Base-by-base conservation (phyloP, 2,797 vertebrate species). In the Lacerta agilis region DNA sequence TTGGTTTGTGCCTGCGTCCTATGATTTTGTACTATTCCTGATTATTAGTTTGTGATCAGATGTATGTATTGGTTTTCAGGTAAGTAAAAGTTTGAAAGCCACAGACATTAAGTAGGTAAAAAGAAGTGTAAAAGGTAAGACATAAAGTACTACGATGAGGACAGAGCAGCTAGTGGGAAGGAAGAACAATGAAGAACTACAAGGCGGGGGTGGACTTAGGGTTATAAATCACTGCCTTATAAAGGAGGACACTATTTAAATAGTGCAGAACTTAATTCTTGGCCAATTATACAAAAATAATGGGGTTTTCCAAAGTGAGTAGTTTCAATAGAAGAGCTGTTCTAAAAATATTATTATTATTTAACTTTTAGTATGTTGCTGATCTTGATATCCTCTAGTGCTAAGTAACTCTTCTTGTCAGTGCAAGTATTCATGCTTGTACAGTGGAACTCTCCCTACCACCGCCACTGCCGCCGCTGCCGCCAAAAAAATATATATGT, bases 61-160 rank as follows among this genome's bases (percentile, higher is more conserved):
- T 77, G 13, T 88, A 85, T 88, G 17, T 38, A 58, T 89, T 38
- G 81, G 17, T 92, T 92, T 89, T 72, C 72, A 82, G 94, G 92
- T 92, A 92, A 93, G 91, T 94, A 89, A 88, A 87, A 83, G 72
- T 38, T 80, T 88, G 75, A 87, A 88, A 69, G 67, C 61, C 61
- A 23, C 61, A 64, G 61, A 64, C 20, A 64, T 18, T 64, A 64
- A 64, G 49, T 55, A 55, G 49, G 49, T 55, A 55, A 55, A 55
- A 55, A 55, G 49, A 55, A 15, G 49, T 55, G 49, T 55, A 55
- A 15, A 15, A 55, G 49, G 49, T 55, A 55, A 55, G 49, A 55
- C 49, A 55, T 15, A 55, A 55, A 55, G 49, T 4, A 55, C 49
- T 23, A 20, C 23, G 61, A 64, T 18, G 77, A 90, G 81, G 49